Base-by-base conservation (phyloP, 1,140 invertebrate genomes). In the Euwallacea fornicatus region DNA sequence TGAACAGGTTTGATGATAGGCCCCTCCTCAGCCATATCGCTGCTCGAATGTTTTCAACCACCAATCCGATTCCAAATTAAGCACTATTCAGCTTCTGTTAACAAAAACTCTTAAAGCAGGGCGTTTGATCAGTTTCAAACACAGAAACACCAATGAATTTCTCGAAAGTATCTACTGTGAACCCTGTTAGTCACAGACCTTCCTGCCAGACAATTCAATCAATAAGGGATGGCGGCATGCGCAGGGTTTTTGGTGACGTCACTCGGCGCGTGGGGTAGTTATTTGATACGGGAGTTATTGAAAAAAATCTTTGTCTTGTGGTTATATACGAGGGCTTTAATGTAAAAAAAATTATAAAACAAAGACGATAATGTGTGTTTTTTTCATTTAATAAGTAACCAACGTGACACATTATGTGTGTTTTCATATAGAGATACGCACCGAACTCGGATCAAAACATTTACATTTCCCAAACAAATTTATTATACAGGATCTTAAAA, bases 1-100 rank as follows among this genome's bases (percentile, higher is more conserved):
- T 77, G 72, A 7, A 78, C 76, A 15, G 76, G 73, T 65, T 77
- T 75, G 16, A 78, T 78, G 43, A 76, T 58, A 13, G 77, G 77
- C 60, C 75, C 77, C 43, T 78, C 77, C 71, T 77, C 76, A 16
- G 76, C 77, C 77, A 78, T 78, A 42, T 61, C 13, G 55, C 13
- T 56, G 8, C 21, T 33, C 4, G 4, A 33, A 33, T 33, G 21
- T 4, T 33, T 33, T 33, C 21, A 33, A 33, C 21, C 4, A 33
- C 1, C 21, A 33, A 33, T 33, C 21, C 21, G 4, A 33, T 33
- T 4, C 4, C 4, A 4, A 33, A 33, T 33, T 33, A 33, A 33
- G 4, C 21, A 33, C 21, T 33, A 33, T 33, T 4, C 21, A 33
- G 21, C 21, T 4, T 33, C 21, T 33, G 21, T 33, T 33, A 33